Percentiles rank a stretch among this genome's conserved stretches.
Evolutionary conservation across 2,797 vertebrate species (phyloP).

Genomic region (Falco cherrug): DNA sequence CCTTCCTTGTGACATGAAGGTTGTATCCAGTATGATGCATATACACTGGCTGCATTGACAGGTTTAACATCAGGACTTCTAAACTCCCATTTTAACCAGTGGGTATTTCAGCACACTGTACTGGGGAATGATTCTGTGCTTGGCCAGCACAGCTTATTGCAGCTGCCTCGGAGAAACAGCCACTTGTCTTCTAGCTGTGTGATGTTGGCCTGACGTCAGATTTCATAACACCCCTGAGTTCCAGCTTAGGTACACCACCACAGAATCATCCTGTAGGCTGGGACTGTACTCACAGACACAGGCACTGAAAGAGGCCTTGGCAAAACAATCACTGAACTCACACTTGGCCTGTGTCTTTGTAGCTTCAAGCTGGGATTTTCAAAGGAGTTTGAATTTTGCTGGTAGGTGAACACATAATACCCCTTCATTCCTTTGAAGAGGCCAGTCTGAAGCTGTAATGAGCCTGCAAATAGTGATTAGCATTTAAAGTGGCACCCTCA

Average conservation of each 20-base stretch:
- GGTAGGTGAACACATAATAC: background rate
- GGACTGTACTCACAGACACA: background rate
- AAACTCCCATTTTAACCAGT: background rate
- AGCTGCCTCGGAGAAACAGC: background rate
- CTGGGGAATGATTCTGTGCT: background rate
- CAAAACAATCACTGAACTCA: background rate
- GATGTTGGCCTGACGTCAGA: background rate
- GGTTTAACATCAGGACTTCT: background rate
- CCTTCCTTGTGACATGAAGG: background rate
- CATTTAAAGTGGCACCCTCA: constrained; percentile 66
- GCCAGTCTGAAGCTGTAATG: constrained; percentile 55
- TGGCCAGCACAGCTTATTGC: background rate
- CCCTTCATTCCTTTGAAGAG: constrained; percentile 12
- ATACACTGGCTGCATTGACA: background rate
- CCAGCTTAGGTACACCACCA: background rate
- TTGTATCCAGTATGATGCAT: background rate
- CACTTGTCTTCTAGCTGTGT: background rate
- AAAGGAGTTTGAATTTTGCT: background rate
- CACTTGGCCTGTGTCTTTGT: background rate
- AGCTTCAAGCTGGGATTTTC: background rate
- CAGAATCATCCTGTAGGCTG: background rate
- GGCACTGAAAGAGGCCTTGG: background rate
- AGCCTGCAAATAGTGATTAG: constrained; percentile 67
- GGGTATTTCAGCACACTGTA: background rate
- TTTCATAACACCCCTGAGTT: background rate